A percentile compares a stretch with the other conserved stretches of the same genome.
Evolutionary conservation across 2,888 invertebrate genomes (phyloP).

Genomic region (Tenthredo notha): DNA sequence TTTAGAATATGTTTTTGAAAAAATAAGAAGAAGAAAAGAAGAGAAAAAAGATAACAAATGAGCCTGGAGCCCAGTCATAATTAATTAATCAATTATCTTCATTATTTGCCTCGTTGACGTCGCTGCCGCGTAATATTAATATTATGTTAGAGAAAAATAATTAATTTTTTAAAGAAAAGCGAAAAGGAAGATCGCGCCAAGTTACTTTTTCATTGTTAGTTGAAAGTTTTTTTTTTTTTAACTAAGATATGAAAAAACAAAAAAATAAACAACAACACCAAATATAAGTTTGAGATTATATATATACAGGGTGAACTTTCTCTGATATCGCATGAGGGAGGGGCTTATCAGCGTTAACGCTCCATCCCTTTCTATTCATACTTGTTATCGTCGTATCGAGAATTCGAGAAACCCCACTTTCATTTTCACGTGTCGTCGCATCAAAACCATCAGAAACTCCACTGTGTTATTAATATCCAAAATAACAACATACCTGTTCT

Average conservation of each 20-base stretch:
- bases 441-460: too few species aligned
- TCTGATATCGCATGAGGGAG: too few species aligned
- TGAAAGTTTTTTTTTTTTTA: neutral
- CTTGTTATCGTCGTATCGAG: too few species aligned
- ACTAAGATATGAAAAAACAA: neutral
- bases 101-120: conserved; percentile 39
- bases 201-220: neutral
- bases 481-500: too few species aligned
- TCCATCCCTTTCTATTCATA: too few species aligned
- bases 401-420: too few species aligned
- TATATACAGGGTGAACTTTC: neutral
- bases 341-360: too few species aligned
- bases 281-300: neutral
- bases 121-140: conserved; percentile 4
- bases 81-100: conserved; percentile 10
- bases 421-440: too few species aligned
- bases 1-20: neutral
- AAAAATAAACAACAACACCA: neutral
- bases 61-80: conserved; percentile 42
- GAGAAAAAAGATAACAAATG: neutral
- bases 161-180: neutral
- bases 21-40: neutral
- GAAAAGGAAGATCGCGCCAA: neutral
- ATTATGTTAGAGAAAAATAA: neutral
- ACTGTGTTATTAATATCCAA: too few species aligned